Evolutionary conservation across 2,113 vertebrate genomes (phyloP), one percentile per base, ranked within the genome.

Genomic region (Channa maculata): DNA sequence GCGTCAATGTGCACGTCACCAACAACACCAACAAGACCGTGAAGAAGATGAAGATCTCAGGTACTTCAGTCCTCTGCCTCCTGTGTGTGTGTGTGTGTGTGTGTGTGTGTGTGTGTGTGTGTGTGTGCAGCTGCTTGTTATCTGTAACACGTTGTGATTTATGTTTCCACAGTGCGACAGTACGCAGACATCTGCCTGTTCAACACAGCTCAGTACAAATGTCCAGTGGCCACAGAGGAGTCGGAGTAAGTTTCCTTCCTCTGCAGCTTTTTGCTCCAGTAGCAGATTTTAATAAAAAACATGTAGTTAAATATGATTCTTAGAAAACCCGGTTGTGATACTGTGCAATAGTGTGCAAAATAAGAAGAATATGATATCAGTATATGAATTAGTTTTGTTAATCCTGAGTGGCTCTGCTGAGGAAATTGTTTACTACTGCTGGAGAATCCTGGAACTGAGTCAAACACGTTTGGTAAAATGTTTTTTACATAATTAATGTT

Each of bases 21-120:
- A 99, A 99, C 94, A 99, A 99, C 91, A 99, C 97, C 87, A 99
- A 97, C 93, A 99, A 99, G 93, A 99, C 94, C 0, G 98, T 99
- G 84, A 99, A 97, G 93, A 99, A 97, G 93, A 97, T 98, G 79
- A 99, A 98, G 86, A 97, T 99, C 84, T 98, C 98, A 69, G 98
- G 98, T 97, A 46, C 3, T 1, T 60, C 34, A 57, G 0, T 0
- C 37, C 3, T 5, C 15, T 0, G 14, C 1, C 2, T 53, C 6
- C 38, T 9, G 11, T 2, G 8, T 57, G 9, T 0, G 1, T 49
- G 7, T 45, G 3, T 24, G 0, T 14, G 10, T 64, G 38, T 24
- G 44, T 44, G 8, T 3, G 1, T 7, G 7, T 51, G 44, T 44
- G 8, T 24, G 24, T 24, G 24, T 24, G 24, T 24, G 24, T 24